phyloP scores from a whole-genome alignment of 2,797 vertebrate genomes.

The Danio kyathit region DNA sequence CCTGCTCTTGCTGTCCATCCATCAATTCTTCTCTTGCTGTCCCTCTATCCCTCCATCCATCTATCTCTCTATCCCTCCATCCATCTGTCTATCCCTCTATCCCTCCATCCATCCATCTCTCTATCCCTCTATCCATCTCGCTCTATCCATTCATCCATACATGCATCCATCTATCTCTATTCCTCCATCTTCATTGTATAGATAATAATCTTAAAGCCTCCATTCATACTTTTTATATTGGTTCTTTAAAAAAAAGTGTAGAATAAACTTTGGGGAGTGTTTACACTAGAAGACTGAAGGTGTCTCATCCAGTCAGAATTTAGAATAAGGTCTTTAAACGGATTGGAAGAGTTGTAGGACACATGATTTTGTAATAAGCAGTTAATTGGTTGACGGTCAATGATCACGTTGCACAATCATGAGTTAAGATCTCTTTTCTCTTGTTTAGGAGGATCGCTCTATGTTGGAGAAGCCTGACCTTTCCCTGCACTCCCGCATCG shows the following conservation, averaged over 20 bases:
- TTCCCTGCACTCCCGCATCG: conserved; percentile 83
- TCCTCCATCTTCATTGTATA: no score
- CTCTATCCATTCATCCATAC: no score
- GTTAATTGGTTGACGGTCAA: neutral
- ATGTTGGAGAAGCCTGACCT: conserved; percentile 85
- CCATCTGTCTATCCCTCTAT: neutral
- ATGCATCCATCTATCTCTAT: no score
- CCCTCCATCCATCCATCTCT: neutral
- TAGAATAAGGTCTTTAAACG: no score
- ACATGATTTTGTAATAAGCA: neutral
- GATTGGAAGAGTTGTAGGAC: no score
- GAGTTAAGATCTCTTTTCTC: neutral
- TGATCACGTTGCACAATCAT: neutral
- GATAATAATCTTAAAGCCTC: no score
- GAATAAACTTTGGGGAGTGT: no score
- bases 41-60: neutral
- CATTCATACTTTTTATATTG: no score
- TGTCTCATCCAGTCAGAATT: no score
- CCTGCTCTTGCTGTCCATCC: neutral
- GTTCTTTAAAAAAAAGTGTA: no score
- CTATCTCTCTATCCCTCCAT: neutral
- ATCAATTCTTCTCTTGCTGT: neutral
- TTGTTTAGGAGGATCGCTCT: conserved; percentile 85
- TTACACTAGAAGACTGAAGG: no score
- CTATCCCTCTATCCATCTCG: neutral